A percentile compares a stretch with the other conserved stretches of the same genome.
Conservation (phyloP, 2,888 invertebrate genomes). For the Athalia circularis region DNA sequence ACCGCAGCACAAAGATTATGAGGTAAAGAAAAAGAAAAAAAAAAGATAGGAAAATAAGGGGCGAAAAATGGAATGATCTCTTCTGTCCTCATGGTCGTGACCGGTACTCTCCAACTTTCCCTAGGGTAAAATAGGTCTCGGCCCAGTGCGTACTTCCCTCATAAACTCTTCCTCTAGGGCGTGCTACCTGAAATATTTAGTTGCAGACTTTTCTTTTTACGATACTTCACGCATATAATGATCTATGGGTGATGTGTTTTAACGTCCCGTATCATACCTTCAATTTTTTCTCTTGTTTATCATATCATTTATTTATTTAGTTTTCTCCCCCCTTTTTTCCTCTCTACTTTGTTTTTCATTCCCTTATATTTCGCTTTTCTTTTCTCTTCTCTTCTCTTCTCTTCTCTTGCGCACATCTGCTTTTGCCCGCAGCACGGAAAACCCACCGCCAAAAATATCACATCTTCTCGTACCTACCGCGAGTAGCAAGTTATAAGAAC, state of each 20-base stretch:
- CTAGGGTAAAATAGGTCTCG: conserved; percentile 33
- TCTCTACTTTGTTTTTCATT: neutral
- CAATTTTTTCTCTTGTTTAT: no score
- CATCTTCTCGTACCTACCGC: no score
- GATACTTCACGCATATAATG: conserved; percentile 11
- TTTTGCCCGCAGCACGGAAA: neutral
- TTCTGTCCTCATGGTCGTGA: conserved; percentile 30
- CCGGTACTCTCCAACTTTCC: conserved; percentile 13
- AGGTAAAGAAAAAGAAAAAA: neutral
- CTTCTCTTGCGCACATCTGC: conserved; percentile 8
- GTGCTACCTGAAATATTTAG: conserved; percentile 33
- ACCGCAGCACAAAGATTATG: no score
- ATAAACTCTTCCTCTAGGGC: conserved; percentile 27
- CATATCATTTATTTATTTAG: no score
- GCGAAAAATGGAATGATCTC: conserved; percentile 21
- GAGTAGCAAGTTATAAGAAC: no score
- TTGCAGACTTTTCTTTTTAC: conserved; percentile 24
- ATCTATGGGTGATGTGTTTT: conserved; percentile 7
- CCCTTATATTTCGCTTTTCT: conserved; percentile 15
- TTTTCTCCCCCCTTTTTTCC: no score
- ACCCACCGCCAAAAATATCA: no score
- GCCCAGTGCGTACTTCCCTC: conserved; percentile 2
- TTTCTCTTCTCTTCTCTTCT: neutral
- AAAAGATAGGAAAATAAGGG: neutral
- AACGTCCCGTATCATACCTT: no score